Evolutionary conservation across 2,888 invertebrate species (phyloP).

Genomic region (Ormyrus thymus): DNA sequence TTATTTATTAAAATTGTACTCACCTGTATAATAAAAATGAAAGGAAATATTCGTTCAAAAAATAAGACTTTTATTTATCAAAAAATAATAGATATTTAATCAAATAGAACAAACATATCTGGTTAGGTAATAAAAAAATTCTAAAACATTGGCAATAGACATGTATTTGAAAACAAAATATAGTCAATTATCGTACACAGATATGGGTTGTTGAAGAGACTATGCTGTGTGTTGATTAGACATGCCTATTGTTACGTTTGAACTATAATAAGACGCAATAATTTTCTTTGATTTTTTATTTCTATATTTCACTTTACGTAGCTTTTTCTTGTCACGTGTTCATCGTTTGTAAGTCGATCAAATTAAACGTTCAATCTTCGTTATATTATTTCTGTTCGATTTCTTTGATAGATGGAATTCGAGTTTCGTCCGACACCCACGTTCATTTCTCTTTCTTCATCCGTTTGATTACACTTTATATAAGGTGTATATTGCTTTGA

Average conservation of each 20-base stretch:
- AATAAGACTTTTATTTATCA: not conserved
- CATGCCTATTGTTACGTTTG: not conserved
- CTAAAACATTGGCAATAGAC: slow-evolving; percentile 52
- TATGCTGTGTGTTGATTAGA: not conserved
- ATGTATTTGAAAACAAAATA: slow-evolving; percentile 60
- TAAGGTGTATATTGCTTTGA: no score
- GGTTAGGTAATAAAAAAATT: slow-evolving; percentile 11
- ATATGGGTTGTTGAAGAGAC: slow-evolving; percentile 32
- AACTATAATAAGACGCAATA: slow-evolving; percentile 2
- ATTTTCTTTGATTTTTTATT: not conserved
- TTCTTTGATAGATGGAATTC: not conserved
- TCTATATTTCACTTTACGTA: not conserved
- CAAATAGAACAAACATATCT: not conserved
- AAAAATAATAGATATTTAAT: not conserved
- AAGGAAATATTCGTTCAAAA: no score
- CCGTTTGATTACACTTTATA: no score
- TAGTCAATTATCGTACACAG: slow-evolving; percentile 56
- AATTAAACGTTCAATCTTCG: not conserved
- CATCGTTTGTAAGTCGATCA: no score
- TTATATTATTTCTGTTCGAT: not conserved
- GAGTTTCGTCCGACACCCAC: not conserved
- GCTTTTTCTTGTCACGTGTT: no score
- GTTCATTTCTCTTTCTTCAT: not conserved
- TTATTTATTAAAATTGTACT: not conserved
- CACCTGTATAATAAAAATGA: not conserved